phyloP scores from a whole-genome alignment of 2,888 invertebrate species.

The Cloeon dipterum region DNA sequence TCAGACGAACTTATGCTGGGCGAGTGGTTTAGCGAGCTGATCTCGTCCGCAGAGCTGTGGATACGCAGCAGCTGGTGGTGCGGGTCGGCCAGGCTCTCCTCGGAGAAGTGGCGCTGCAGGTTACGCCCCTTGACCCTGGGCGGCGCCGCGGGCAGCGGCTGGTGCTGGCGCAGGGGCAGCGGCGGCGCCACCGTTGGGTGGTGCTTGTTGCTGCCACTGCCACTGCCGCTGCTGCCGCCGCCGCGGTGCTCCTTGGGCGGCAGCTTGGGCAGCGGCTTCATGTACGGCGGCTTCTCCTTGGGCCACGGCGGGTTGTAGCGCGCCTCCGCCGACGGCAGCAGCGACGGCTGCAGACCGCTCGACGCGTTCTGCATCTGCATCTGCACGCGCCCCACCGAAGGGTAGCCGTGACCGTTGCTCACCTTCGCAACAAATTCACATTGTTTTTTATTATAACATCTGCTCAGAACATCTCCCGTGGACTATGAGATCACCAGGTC shows the following conservation, averaged over 20 bases:
- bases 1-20: constrained; percentile 67
- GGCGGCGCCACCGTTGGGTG: constrained; percentile 3
- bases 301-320: constrained; percentile 38
- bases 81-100: constrained; percentile 28
- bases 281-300: constrained; percentile 20
- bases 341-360: constrained; percentile 2
- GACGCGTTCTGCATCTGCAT: no score
- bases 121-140: constrained; percentile 9
- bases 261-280: constrained; percentile 32
- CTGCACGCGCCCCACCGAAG: no score
- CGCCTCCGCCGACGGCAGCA: constrained; percentile 7
- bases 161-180: constrained; percentile 6
- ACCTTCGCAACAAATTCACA: no score
- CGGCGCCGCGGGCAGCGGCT: constrained; percentile 8
- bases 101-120: constrained; percentile 38
- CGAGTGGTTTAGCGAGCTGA: constrained; percentile 57
- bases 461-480: no score
- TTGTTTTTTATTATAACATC: no score
- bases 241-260: constrained; percentile 19
- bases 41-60: constrained; percentile 61
- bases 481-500: no score
- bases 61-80: constrained; percentile 27
- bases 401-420: no score
- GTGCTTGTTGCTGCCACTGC: constrained; percentile 5
- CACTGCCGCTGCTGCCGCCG: constrained; percentile 16